These are phyloP conservation scores for Oreohelix idahoensis DNA, from an alignment of 1,140 invertebrate genomes.

Conservation along the genomic window DNA sequence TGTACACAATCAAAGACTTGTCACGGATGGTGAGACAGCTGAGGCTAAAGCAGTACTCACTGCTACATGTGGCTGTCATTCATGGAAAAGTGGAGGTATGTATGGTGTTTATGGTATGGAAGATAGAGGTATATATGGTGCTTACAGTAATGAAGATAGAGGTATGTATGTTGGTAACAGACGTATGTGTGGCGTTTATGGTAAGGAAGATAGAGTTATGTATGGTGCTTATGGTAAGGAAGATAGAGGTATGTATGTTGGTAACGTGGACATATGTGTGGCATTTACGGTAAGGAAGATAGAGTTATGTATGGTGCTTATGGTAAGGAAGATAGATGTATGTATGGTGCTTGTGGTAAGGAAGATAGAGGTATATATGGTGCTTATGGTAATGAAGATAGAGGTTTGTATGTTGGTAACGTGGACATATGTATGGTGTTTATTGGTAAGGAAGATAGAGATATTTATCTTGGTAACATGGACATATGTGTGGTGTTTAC, in stretches of 20 bases:
- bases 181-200: conserved; percentile 1
- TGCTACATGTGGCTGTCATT: conserved; percentile 25
- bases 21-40: conserved; percentile 12
- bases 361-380: background rate
- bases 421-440: background rate
- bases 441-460: too few relatives aligned
- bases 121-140: background rate
- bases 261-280: background rate
- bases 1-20: conserved; percentile 3
- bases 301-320: background rate
- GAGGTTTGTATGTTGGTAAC: background rate
- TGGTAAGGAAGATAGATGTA: background rate
- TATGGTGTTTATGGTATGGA: background rate
- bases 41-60: conserved; percentile 13
- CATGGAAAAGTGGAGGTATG: conserved; percentile 18
- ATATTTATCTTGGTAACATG: background rate
- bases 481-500: background rate
- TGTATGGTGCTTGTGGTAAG: background rate
- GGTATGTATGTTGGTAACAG: background rate
- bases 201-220: conserved; percentile 6
- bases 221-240: too few relatives aligned
- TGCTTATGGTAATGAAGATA: too few relatives aligned
- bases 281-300: too few relatives aligned
- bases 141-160: too few relatives aligned
- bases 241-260: background rate